Evolutionary conservation across 2,888 invertebrate genomes (phyloP), one percentile per base, ranked within the genome.

Genomic region (Ennomos quercinarius): DNA sequence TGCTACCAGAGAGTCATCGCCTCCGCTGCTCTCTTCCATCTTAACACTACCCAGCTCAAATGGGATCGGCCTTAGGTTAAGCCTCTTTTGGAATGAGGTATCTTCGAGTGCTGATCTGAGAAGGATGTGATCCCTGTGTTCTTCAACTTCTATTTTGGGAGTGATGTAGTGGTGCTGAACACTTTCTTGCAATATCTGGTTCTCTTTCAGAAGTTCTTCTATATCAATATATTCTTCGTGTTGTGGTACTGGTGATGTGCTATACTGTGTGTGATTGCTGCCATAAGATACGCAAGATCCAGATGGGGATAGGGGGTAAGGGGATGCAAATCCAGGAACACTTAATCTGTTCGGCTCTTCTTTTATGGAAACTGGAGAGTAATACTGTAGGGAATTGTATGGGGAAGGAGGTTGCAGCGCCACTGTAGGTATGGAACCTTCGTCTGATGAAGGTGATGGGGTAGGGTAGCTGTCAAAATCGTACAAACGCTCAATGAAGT

Each of bases 41-140:
- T 95, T 95, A 10, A 94, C 90, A 49, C 91, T 93, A 11, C 89
- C 86, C 68, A 96, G 89, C 71, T 94, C 94, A 76, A 94, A 91
- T 63, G 97, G 96, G 74, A 97, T 93, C 0, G 97, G 96, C 86
- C 95, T 95, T 68, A 97, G 92, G 80, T 97, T 97, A 83, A 96
- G 95, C 77, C 96, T 95, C 83, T 95, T 95, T 83, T 97, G 97
- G 84, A 97, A 97, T 67, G 96, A 95, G 8, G 97, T 97, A 77
- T 97, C 97, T 80, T 96, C 94, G 51, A 97, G 88, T 52, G 96
- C 97, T 77, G 97, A 97, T 59, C 97, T 93, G 57, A 98, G 83
- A 51, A 97, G 88, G 77, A 96, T 95, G 86, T 97, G 96, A 80
- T 96, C 95, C 74, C 95, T 93, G 9, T 93, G 93, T 60, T 91